A percentile compares a stretch with the other conserved stretches of the same genome.
Evolutionary conservation across 2,888 invertebrate species (phyloP).

Genomic region (Scotopteryx bipunctaria): DNA sequence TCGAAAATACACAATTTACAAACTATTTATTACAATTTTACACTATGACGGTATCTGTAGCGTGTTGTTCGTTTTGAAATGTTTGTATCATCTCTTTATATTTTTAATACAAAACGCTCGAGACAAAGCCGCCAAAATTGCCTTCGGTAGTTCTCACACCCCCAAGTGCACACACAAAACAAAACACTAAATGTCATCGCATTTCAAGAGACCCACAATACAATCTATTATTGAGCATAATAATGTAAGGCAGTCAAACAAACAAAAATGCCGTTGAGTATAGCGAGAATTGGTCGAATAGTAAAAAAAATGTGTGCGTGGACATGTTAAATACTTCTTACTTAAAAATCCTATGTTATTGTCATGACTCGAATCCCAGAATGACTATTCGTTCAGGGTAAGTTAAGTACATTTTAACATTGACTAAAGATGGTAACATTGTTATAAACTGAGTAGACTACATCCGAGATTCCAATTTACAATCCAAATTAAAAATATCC

Average conservation of each 20-base stretch:
- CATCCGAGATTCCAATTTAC: background rate
- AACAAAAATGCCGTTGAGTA: conserved; percentile 77
- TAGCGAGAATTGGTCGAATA: conserved; percentile 64
- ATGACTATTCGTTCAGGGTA: background rate
- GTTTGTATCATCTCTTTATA: background rate
- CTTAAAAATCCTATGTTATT: too few species aligned
- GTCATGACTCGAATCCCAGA: background rate
- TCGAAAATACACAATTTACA: conserved; percentile 5
- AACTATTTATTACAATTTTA: too few species aligned
- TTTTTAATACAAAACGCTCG: background rate
- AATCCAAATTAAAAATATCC: background rate
- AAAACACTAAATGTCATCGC: conserved; percentile 69
- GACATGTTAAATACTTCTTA: conserved; percentile 24
- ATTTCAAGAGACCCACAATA: conserved; percentile 54
- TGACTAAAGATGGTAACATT: background rate
- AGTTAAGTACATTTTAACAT: background rate
- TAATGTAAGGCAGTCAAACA: conserved; percentile 77
- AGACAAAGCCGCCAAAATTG: background rate
- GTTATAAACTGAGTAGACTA: background rate
- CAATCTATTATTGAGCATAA: conserved; percentile 80
- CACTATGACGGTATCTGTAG: too few species aligned
- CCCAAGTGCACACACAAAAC: conserved; percentile 28
- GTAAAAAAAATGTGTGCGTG: conserved; percentile 45
- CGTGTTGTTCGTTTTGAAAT: too few species aligned
- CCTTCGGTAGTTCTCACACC: conserved; percentile 9